Conservation (phyloP, 2,797 vertebrate genomes). For the Dendrocincla tyrannina region DNA sequence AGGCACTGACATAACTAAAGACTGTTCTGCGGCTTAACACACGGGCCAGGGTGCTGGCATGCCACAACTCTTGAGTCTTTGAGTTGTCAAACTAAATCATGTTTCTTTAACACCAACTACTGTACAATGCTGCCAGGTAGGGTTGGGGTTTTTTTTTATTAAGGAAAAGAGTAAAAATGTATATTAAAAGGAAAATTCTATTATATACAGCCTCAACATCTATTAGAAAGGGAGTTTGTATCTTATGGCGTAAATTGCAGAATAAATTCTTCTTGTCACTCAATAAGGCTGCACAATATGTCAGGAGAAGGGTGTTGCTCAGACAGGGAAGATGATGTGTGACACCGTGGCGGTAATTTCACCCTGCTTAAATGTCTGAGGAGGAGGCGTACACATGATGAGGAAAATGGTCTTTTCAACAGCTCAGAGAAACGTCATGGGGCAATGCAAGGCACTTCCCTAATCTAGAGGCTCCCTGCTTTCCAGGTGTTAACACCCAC, state of each 20-base stretch:
- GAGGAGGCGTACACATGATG: rapidly evolving
- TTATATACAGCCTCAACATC: background rate
- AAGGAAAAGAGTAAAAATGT: background rate
- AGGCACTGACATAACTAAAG: background rate
- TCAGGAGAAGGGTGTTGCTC: background rate
- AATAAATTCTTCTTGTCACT: background rate
- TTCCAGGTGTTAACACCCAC: background rate
- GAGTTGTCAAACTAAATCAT: background rate
- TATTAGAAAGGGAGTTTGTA: background rate
- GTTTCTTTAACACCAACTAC: background rate
- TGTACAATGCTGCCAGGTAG: background rate
- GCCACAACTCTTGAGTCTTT: background rate
- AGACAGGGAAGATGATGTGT: background rate
- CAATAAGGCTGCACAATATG: background rate
- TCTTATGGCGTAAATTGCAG: background rate
- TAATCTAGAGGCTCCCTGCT: background rate
- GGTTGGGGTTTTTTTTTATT: background rate
- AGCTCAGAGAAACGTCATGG: background rate
- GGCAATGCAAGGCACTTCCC: background rate
- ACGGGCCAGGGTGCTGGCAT: background rate
- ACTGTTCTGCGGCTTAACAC: background rate
- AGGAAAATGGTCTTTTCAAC: background rate
- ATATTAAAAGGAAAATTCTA: background rate
- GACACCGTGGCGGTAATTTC: background rate
- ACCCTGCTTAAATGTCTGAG: background rate